These are phyloP conservation scores for Gyrodactylus salaris DNA, from an alignment of 1,140 invertebrate species.

Conservation along the genomic window DNA sequence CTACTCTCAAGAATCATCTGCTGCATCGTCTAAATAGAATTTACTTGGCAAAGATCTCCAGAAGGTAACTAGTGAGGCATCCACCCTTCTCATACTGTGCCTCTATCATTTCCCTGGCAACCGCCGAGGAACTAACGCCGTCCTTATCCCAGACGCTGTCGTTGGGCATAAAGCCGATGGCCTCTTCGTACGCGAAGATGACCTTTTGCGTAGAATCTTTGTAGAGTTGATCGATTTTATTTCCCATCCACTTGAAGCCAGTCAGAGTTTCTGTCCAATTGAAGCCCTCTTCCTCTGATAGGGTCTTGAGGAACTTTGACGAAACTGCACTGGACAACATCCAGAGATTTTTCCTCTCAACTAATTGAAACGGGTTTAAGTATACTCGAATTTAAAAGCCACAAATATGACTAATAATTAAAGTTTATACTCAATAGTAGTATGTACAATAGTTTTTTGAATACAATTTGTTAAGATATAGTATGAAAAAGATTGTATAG, in stretches of 20 bases:
- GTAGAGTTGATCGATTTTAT: conserved; percentile 37
- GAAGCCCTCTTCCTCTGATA: conserved; percentile 44
- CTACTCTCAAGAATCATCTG: background rate
- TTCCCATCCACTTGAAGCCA: conserved; percentile 99
- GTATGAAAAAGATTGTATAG: too few species aligned
- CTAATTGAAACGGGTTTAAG: conserved; percentile 1
- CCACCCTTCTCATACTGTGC: conserved; percentile 19
- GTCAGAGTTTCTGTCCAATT: conserved; percentile 51
- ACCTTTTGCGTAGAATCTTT: conserved; percentile 29
- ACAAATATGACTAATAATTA: too few species aligned
- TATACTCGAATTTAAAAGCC: too few species aligned
- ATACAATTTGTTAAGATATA: too few species aligned
- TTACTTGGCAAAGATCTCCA: conserved; percentile 39
- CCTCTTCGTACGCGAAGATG: conserved; percentile 62
- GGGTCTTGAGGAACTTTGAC: conserved; percentile 60
- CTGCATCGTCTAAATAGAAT: background rate
- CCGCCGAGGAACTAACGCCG: conserved; percentile 48
- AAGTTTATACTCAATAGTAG: too few species aligned
- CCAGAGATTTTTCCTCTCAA: conserved; percentile 9
- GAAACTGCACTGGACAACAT: conserved; percentile 77
- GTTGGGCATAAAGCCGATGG: conserved; percentile 46
- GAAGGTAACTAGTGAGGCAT: conserved; percentile 37
- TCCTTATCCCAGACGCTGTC: conserved; percentile 60
- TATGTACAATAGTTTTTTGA: too few species aligned
- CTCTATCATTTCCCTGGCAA: conserved; percentile 38